A percentile compares a stretch with the other conserved stretches of the same genome.
These are phyloP conservation scores for Drosophila carrolli DNA, from an alignment of 1,140 invertebrate genomes.

Conservation along the genomic window DNA sequence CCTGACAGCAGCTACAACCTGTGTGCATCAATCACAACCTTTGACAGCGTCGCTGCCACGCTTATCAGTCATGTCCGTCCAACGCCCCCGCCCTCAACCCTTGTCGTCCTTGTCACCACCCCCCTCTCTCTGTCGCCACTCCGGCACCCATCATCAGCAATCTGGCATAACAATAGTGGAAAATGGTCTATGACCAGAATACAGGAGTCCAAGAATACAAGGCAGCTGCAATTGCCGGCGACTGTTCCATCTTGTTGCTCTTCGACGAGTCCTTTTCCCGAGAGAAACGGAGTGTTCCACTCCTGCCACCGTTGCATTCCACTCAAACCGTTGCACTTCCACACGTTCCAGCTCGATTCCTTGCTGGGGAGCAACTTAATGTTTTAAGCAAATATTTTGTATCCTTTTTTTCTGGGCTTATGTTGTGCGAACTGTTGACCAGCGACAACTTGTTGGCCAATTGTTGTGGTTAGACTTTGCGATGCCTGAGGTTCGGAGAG, in stretches of 20 bases:
- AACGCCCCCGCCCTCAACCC: neutral
- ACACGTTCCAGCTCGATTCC: slow-evolving; percentile 25
- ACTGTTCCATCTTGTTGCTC: slow-evolving; percentile 5
- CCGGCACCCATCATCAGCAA: slow-evolving; percentile 26
- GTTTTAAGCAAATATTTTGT: slow-evolving; percentile 54
- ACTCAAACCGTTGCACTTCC: slow-evolving; percentile 36
- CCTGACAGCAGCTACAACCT: slow-evolving; percentile 38
- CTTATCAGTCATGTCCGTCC: slow-evolving; percentile 46
- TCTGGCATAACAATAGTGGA: slow-evolving; percentile 58
- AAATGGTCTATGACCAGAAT: slow-evolving; percentile 53
- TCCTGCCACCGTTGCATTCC: slow-evolving; percentile 32
- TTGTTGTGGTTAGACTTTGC: slow-evolving; percentile 65
- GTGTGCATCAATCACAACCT: slow-evolving; percentile 69
- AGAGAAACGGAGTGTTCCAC: slow-evolving; percentile 14
- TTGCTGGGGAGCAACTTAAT: slow-evolving; percentile 21
- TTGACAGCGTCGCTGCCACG: slow-evolving; percentile 54
- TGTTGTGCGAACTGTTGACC: slow-evolving; percentile 30
- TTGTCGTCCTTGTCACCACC: neutral
- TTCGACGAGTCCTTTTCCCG: neutral
- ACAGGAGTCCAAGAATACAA: slow-evolving; percentile 29
- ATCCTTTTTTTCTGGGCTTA: slow-evolving; percentile 15
- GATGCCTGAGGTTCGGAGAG: slow-evolving; percentile 10
- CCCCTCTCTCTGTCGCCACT: neutral
- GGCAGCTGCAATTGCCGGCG: slow-evolving; percentile 33
- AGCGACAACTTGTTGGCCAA: slow-evolving; percentile 75